A percentile compares a stretch with the other conserved stretches of the same genome.
Conservation (phyloP, 2,113 vertebrate genomes). For the Orcinus orca region DNA sequence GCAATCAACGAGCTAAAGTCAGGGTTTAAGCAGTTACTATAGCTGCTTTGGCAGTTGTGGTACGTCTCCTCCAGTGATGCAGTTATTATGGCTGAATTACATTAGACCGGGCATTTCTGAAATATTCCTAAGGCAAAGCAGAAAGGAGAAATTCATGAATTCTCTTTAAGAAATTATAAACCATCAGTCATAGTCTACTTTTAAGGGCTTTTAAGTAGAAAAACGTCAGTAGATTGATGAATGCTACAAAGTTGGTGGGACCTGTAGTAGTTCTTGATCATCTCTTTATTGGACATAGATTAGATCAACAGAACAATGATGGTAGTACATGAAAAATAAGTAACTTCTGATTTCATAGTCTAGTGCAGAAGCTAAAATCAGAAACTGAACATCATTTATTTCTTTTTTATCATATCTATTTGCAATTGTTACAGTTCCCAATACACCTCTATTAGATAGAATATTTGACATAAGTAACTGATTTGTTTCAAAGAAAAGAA, state of each 20-base stretch:
- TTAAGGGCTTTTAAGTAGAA: conserved; percentile 36
- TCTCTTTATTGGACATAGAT: conserved; percentile 54
- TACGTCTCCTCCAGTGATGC: background rate
- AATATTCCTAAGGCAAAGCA: conserved; percentile 28
- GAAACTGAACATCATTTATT: conserved; percentile 40
- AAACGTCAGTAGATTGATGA: background rate
- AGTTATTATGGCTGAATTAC: background rate
- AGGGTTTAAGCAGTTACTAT: background rate
- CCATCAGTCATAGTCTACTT: background rate
- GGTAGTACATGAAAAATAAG: conserved; percentile 42
- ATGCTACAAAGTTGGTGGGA: background rate
- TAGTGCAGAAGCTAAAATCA: conserved; percentile 38
- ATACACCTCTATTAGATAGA: conserved; percentile 47
- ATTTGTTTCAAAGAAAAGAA: conserved; percentile 50
- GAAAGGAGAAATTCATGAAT: conserved; percentile 45
- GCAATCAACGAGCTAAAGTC: background rate
- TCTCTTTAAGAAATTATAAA: conserved; percentile 30
- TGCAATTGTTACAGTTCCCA: conserved; percentile 32
- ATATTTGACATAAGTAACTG: conserved; percentile 38
- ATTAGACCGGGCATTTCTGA: conserved; percentile 18
- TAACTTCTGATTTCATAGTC: conserved; percentile 36
- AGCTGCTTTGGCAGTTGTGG: background rate
- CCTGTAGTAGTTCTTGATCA: conserved; percentile 36
- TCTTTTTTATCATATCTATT: conserved; percentile 45
- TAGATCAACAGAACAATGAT: conserved; percentile 57